These are phyloP conservation scores for Clostera curtula DNA, from an alignment of 2,888 invertebrate genomes.

Conservation along the genomic window DNA sequence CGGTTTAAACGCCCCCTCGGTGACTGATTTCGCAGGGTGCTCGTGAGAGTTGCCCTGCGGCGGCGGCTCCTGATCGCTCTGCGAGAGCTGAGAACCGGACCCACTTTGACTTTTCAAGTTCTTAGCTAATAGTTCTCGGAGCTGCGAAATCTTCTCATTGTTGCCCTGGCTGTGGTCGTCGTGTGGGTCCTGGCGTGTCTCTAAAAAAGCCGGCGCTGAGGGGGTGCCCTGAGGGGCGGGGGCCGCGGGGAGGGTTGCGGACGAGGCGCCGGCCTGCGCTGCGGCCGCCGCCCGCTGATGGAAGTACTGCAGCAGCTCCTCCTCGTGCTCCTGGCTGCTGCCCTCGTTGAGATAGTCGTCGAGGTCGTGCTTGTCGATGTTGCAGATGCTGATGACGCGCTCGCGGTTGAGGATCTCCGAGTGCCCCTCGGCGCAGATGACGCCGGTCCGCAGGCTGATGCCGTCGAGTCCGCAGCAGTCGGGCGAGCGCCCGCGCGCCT, in stretches of 20 bases:
- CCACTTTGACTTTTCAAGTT: slow-evolving; percentile 73
- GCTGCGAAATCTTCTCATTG: slow-evolving; percentile 81
- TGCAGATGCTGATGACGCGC: slow-evolving; percentile 83
- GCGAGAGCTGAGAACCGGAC: slow-evolving; percentile 36
- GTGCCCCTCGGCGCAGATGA: slow-evolving; percentile 68
- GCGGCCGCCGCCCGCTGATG: slow-evolving; percentile 70
- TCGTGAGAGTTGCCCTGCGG: slow-evolving; percentile 35
- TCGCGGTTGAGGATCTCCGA: slow-evolving; percentile 77
- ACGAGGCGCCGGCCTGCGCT: slow-evolving; percentile 26
- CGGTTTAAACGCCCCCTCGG: slow-evolving; percentile 54
- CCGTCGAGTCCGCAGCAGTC: slow-evolving; percentile 65
- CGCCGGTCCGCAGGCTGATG: slow-evolving; percentile 56
- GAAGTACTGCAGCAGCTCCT: slow-evolving; percentile 89
- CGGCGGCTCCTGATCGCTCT: slow-evolving; percentile 32
- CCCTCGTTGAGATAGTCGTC: slow-evolving; percentile 88
- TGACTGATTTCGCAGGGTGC: slow-evolving; percentile 30
- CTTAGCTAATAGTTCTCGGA: slow-evolving; percentile 81
- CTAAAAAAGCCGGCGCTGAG: slow-evolving; percentile 57
- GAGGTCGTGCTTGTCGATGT: slow-evolving; percentile 86
- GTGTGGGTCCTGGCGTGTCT: slow-evolving; percentile 56
- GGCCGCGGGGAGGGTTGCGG: slow-evolving; percentile 19
- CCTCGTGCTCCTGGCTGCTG: slow-evolving; percentile 86
- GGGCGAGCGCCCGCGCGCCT: slow-evolving; percentile 51
- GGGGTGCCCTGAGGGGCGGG: slow-evolving; percentile 16
- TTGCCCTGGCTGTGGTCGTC: slow-evolving; percentile 70